Base-by-base conservation (phyloP, 2,888 invertebrate genomes). In the Plebejus anna region DNA sequence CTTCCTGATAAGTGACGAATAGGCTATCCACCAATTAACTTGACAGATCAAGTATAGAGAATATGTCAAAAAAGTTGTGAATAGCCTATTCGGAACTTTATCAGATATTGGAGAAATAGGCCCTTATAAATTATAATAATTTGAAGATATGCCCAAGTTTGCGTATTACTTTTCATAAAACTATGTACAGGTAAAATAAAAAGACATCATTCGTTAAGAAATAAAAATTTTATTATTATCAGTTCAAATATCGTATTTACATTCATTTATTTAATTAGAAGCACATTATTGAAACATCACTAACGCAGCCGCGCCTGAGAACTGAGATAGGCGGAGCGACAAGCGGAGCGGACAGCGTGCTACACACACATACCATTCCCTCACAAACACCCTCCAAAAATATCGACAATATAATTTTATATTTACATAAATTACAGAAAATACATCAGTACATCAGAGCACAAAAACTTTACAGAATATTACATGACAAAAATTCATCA, bases 161-260 rank as follows among this genome's bases (percentile, higher is more conserved):
- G 55, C 13, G 16, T 55, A 55, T 4, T 47, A 42, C 42, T 42
- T 51, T 51, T 13, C 13, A 51, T 4, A 4, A 3, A 51, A 3
- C 22, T 22, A 22, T 22, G 22, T 51, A 55, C 1, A 72, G 22
- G 36, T 59, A 22, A 61, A 75, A 22, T 57, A 36, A 72, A 71
- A 70, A 61, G 51, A 59, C 0, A 55, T 75, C 59, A 83, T 77
- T 90, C 89, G 90, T 91, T 92, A 92, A 87, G 93, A 93, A 94
- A 94, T 93, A 93, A 92, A 90, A 90, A 89, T 90, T 91, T 93
- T 92, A 93, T 94, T 94, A 94, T 94, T 94, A 94, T 94, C 94
- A 94, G 94, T 94, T 94, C 94, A 94, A 94, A 94, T 94, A 93
- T 94, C 93, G 87, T 94, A 94, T 94, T 92, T 94, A 94, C 94